phyloP scores from a whole-genome alignment of 2,888 invertebrate genomes.

The Mimumesa dahlbomi region DNA sequence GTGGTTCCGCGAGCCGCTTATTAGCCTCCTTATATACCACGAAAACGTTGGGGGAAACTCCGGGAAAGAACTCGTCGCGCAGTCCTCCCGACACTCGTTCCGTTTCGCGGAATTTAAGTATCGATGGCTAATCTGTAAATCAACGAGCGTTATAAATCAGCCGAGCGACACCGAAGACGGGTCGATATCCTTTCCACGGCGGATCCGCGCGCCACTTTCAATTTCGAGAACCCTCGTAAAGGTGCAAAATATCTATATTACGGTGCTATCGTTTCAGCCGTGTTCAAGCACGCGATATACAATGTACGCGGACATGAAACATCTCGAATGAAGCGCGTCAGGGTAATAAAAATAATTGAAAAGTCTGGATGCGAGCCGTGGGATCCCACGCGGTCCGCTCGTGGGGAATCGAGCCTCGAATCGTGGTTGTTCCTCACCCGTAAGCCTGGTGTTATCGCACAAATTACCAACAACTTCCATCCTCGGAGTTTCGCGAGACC shows the following conservation, averaged over 20 bases:
- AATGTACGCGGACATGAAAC: too few relatives aligned
- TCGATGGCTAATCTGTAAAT: too few relatives aligned
- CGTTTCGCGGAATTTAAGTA: too few relatives aligned
- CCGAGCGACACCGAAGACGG: neutral
- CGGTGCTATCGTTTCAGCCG: neutral
- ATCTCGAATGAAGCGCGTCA: neutral
- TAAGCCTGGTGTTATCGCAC: too few relatives aligned
- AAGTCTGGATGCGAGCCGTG: neutral
- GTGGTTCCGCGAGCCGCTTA: conserved; percentile 48
- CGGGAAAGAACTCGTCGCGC: neutral
- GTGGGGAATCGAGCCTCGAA: too few relatives aligned
- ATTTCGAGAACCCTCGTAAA: conserved; percentile 65
- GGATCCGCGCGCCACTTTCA: conserved; percentile 58
- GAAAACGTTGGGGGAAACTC: conserved; percentile 10
- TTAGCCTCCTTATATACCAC: conserved; percentile 52
- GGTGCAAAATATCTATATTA: conserved; percentile 68
- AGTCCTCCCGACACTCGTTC: too few relatives aligned
- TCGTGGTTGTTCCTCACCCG: too few relatives aligned
- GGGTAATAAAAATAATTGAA: conserved; percentile 29
- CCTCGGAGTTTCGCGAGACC: too few relatives aligned
- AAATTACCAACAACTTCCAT: too few relatives aligned
- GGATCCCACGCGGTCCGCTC: conserved; percentile 18
- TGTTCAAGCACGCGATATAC: neutral
- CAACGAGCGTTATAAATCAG: too few relatives aligned
- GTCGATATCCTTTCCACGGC: conserved; percentile 45